Evolutionary conservation across 2,113 vertebrate genomes (phyloP).

Genomic region (Tragelaphus imberbis): DNA sequence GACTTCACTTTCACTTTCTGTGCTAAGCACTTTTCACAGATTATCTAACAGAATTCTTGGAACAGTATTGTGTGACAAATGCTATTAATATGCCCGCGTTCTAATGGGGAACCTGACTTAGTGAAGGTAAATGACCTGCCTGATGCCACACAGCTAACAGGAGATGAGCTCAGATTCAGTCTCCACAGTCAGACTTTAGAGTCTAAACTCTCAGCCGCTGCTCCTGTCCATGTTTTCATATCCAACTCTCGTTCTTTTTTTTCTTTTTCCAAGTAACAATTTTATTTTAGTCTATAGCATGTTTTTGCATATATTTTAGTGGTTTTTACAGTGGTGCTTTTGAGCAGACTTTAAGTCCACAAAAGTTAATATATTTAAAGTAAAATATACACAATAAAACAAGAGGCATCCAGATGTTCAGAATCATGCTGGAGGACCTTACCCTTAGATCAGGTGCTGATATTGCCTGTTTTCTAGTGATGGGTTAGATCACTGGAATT

Average conservation of each 20-base stretch:
- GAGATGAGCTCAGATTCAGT: neutral
- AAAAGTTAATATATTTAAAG: constrained; percentile 75
- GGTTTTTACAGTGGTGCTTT: constrained; percentile 76
- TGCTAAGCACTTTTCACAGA: neutral
- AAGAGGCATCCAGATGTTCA: constrained; percentile 70
- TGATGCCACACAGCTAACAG: neutral
- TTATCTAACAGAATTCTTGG: neutral
- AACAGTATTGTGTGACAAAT: neutral
- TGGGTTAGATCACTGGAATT: constrained; percentile 31
- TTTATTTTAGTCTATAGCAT: constrained; percentile 75
- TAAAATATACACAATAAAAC: constrained; percentile 71
- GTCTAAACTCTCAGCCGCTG: neutral
- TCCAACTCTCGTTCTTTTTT: neutral
- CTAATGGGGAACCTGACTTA: neutral
- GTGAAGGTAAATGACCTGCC: neutral
- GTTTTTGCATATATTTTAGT: constrained; percentile 72
- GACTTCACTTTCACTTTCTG: neutral
- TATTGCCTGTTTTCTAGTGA: constrained; percentile 64
- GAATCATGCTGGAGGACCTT: constrained; percentile 67
- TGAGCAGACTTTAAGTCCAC: constrained; percentile 71
- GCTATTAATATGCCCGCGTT: neutral
- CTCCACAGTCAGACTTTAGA: neutral
- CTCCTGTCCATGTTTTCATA: neutral
- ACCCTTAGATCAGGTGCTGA: constrained; percentile 74
- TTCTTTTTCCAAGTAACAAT: constrained; percentile 57